Base-by-base conservation (phyloP, 2,113 vertebrate species). In the Corythornis madagascariensis region DNA sequence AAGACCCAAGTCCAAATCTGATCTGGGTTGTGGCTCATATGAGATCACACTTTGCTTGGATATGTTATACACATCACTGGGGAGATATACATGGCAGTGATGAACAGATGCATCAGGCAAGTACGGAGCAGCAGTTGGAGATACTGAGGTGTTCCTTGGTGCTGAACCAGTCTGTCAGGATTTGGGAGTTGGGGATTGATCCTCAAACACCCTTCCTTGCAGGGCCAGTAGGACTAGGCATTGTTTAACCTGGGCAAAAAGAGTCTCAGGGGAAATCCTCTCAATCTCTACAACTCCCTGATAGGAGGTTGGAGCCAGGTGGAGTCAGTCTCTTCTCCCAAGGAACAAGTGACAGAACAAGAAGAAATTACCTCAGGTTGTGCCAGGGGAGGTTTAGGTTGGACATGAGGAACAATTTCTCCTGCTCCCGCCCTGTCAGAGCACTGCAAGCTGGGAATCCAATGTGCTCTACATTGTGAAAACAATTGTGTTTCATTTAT, bases 381-480 rank as follows among this genome's bases (percentile, higher is more conserved):
- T 4, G 5, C 61, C 18, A 43, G 26, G 12, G 38, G 38, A 43
- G 18, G 40, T 43, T 64, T 64, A 42, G 40, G 40, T 43, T 43
- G 18, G 40, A 21, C 13, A 42, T 64, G 12, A 31, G 26, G 17
- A 64, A 64, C 13, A 20, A 43, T 31, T 43, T 28, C 6, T 45
- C 21, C 81, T 56, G 72, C 73, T 31, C 59, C 66, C 0, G 0
- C 16, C 5, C 1, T 21, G 7, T 6, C 45, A 7, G 16, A 57
- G 75, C 50, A 3, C 45, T 2, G 14, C 28, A 31, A 13, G 20
- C 31, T 22, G 21, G 24, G 21, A 40, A 20, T n/a, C 75, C 13
- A 81, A 25, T 6, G 1, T 3, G 65, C 7, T 3, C 48, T 31
- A 38, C n/a, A 3, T 11, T 11, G 40, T 17, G 70, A 4, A 6